These are phyloP conservation scores for Erynnis tages DNA, from an alignment of 2,888 invertebrate species.

Conservation along the genomic window DNA sequence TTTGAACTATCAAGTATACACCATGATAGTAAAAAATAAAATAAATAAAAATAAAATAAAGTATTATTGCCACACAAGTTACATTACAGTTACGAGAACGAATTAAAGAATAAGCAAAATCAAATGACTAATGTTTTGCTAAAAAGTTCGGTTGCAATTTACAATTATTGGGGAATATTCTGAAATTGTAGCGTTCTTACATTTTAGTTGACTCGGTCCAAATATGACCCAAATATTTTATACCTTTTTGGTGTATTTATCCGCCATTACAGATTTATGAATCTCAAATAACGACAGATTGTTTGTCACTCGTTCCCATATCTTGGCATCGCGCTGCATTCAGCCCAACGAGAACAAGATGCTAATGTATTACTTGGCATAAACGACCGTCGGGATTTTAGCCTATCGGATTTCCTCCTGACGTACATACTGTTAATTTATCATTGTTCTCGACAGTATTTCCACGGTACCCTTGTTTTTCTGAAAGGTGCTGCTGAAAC, in stretches of 20 bases:
- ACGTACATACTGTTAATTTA: slow-evolving; percentile 25
- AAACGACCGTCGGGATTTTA: slow-evolving; percentile 47
- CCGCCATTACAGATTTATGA: slow-evolving; percentile 5
- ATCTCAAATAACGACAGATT: slow-evolving; percentile 15
- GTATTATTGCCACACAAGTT: no score
- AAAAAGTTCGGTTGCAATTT: no score
- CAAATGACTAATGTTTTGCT: no score
- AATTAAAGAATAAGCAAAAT: no score
- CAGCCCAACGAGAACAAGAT: slow-evolving; percentile 58
- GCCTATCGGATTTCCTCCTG: slow-evolving; percentile 60
- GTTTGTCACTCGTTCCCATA: slow-evolving; percentile 29
- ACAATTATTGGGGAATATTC: no score
- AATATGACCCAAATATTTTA: no score
- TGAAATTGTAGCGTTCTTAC: no score
- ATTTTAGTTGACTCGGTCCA: no score
- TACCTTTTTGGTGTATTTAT: no score
- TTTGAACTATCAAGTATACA: no score
- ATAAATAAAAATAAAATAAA: no score
- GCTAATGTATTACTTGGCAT: slow-evolving; percentile 78
- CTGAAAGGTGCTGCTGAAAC: slow-evolving; percentile 32
- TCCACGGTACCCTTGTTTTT: slow-evolving; percentile 47
- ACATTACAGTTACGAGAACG: no score
- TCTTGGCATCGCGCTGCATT: slow-evolving; percentile 46
- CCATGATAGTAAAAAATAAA: neutral
- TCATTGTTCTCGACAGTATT: slow-evolving; percentile 45